Base-by-base conservation (phyloP, 2,797 vertebrate genomes). In the Mormyrus hasselquistii region DNA sequence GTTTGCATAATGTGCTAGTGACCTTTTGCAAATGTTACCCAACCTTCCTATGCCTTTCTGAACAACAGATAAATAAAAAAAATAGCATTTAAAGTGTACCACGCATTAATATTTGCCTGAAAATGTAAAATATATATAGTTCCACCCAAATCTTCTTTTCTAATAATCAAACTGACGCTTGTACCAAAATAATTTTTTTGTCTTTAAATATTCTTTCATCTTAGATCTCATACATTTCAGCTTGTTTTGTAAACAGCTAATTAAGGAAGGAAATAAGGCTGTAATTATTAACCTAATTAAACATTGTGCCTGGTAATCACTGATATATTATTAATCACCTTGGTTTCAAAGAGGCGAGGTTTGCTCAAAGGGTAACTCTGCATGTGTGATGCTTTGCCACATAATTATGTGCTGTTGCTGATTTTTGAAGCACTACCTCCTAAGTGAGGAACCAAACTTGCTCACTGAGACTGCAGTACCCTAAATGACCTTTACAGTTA, bases 251-350 rank as follows among this genome's bases (percentile, higher is more conserved):
- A 59, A 89, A 89, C 57, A 59, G 49, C 52, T 41, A 55, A 86
- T 89, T 89, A 89, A 86, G 47, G 88, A 52, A 93, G 89, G 59
- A 91, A 92, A 93, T 90, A 85, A 79, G 89, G 86, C 89, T 86
- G 89, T 93, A 91, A 93, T 93, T 90, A 92, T 87, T 25, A 89
- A 90, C 90, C 87, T 34, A 87, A 88, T 92, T 90, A 87, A 82
- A 88, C 47, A 12, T 89, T 91, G 91, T 83, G 90, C 91, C 22
- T 2, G n/a, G 86, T 90, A 91, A 92, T 90, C 59, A 41, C 89
- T 59, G 87, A 89, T 86, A 90, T 90, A 92, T 91, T 90, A 92
- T 90, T 92, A 91, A 85, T 89, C 90, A 91, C 90, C 93, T 90
- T 89, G 91, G 90, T 59, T 57, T 91, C 83, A 29, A 87, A 83